Conservation (phyloP, 2,888 invertebrate species). For the Trachelus iudaicus region DNA sequence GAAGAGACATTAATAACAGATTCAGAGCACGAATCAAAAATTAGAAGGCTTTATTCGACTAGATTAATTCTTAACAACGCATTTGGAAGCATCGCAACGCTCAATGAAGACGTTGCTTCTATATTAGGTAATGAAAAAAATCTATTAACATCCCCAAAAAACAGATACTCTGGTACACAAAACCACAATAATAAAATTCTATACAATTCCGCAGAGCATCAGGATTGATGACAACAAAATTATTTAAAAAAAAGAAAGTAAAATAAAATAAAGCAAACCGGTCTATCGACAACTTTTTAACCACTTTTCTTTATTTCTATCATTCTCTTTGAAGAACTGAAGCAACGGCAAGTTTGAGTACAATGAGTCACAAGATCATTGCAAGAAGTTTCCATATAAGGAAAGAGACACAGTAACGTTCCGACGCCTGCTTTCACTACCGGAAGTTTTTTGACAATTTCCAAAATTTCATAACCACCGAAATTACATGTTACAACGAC, state of each 20-base stretch:
- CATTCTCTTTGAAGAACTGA: not conserved
- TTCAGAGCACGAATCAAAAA: conserved; percentile 5
- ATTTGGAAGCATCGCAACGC: not conserved
- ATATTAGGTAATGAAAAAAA: not conserved
- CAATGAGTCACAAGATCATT: conserved; percentile 10
- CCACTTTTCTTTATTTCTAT: not conserved
- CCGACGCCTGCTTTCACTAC: not conserved
- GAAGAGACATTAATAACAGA: conserved; percentile 7
- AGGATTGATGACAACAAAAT: not conserved
- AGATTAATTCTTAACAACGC: not conserved
- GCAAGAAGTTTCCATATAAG: not conserved
- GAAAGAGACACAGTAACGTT: not conserved
- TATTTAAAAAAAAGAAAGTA: not conserved
- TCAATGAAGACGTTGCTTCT: not conserved
- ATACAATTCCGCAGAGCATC: not conserved
- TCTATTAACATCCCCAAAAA: not conserved
- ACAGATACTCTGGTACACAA: not conserved
- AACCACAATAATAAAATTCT: not conserved
- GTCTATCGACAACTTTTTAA: not conserved
- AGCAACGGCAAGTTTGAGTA: not conserved
- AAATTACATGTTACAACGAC: not conserved
- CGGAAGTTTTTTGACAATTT: not conserved
- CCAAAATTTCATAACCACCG: not conserved
- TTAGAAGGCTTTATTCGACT: not conserved
- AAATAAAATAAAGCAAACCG: not conserved